Evolutionary conservation across 2,797 vertebrate genomes (phyloP).

Genomic region (Gambusia yucatana): DNA sequence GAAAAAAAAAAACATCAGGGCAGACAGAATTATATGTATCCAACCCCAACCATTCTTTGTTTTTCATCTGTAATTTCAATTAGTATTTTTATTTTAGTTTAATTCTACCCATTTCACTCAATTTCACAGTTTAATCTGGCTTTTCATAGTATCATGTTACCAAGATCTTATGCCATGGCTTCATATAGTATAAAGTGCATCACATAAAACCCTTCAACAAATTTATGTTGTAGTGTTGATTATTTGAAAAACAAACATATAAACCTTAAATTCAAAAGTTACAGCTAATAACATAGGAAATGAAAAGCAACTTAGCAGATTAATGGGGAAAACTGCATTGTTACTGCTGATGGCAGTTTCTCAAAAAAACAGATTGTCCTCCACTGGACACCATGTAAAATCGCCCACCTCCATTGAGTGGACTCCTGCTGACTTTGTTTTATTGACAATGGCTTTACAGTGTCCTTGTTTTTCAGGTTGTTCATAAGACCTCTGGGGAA

Average conservation of each 20-base stretch:
- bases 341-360: neutral
- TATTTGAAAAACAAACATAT: neutral
- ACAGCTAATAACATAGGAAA: neutral
- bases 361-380: neutral
- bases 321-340: neutral
- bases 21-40: neutral
- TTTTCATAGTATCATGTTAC: slow-evolving; percentile 17
- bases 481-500: neutral
- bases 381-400: neutral
- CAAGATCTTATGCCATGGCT: slow-evolving; percentile 2
- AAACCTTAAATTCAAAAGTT: neutral
- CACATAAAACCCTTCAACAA: slow-evolving; percentile 10
- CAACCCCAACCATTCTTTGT: slow-evolving; percentile 22
- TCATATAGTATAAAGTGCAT: neutral
- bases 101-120: slow-evolving; percentile 41
- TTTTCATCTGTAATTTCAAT: slow-evolving; percentile 30
- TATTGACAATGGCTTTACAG: slow-evolving; percentile 5
- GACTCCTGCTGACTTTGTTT: slow-evolving; percentile 3
- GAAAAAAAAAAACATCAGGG: neutral
- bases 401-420: neutral
- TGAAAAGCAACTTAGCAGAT: neutral
- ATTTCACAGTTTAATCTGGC: slow-evolving; percentile 47
- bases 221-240: neutral
- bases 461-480: slow-evolving; percentile 5
- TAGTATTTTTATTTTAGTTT: slow-evolving; percentile 39